Conservation (phyloP, 2,113 vertebrate species). For the Sciurus niger region DNA sequence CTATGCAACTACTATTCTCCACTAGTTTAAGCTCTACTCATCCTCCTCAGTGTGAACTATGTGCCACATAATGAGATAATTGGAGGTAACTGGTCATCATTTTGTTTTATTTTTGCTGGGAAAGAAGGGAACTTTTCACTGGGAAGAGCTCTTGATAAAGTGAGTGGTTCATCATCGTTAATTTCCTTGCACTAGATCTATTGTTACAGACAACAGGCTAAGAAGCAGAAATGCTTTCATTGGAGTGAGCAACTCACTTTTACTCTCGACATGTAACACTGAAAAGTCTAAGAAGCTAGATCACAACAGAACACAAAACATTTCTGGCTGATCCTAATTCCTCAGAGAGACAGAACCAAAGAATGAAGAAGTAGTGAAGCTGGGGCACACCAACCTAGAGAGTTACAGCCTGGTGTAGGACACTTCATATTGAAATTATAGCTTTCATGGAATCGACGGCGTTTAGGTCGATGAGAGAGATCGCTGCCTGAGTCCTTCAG, state of each 20-base stretch:
- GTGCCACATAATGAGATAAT: not conserved
- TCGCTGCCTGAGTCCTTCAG: conserved; percentile 97
- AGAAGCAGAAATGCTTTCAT: conserved; percentile 21
- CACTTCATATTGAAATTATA: conserved; percentile 99
- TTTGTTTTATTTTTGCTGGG: conserved; percentile 28
- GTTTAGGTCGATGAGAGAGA: conserved; percentile 97
- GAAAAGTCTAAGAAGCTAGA: not conserved
- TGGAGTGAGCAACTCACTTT: not conserved
- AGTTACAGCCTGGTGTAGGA: conserved; percentile 98
- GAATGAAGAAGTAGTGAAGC: not conserved
- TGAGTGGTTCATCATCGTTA: not conserved
- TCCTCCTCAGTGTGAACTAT: not conserved
- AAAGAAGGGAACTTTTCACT: conserved; percentile 46
- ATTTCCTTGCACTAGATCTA: conserved; percentile 59
- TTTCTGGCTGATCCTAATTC: not conserved
- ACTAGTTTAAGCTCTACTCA: not conserved
- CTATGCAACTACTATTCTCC: not conserved
- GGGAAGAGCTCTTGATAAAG: conserved; percentile 31
- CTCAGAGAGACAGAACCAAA: not conserved
- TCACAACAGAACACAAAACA: not conserved
- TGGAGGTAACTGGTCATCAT: not conserved
- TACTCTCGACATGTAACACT: not conserved
- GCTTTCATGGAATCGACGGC: conserved; percentile 98
- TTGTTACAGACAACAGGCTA: not conserved
- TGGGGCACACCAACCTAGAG: conserved; percentile 91